These are phyloP conservation scores for Podarcis cretensis DNA, from an alignment of 2,113 vertebrate genomes.

Conservation along the genomic window DNA sequence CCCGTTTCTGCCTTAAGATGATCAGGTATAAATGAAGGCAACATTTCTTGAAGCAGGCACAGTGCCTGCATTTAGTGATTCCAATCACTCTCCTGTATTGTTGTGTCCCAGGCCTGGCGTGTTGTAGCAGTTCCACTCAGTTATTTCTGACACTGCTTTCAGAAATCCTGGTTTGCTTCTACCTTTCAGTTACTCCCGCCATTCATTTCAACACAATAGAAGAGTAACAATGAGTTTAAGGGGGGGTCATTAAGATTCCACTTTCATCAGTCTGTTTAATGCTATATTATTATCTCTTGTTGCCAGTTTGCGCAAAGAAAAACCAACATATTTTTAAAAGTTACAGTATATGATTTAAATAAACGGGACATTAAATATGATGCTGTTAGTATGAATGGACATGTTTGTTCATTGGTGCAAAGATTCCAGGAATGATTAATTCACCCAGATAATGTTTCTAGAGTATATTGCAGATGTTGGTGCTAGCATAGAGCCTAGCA, in stretches of 20 bases:
- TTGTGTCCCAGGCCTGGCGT: neutral
- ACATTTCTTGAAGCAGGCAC: neutral
- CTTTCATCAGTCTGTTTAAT: conserved; percentile 33
- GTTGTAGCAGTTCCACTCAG: conserved; percentile 4
- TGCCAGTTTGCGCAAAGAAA: neutral
- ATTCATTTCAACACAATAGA: conserved; percentile 27
- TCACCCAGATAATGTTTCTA: neutral
- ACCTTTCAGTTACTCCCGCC: neutral
- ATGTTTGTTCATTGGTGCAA: neutral
- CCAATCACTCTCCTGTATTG: neutral
- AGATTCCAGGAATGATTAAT: neutral
- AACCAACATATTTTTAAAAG: neutral
- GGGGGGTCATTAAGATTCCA: neutral
- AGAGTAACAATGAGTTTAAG: conserved; percentile 24
- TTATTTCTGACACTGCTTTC: neutral
- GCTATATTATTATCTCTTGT: neutral
- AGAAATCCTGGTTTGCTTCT: neutral
- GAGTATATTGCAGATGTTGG: neutral
- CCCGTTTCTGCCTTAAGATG: no score
- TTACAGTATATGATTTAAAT: neutral
- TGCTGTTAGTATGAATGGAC: neutral
- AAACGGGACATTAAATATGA: neutral
- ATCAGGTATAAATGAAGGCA: neutral
- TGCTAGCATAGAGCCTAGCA: neutral
- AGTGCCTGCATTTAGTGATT: neutral